These are phyloP conservation scores for Spondyliosoma cantharus DNA, from an alignment of 2,797 vertebrate genomes.

Conservation along the genomic window DNA sequence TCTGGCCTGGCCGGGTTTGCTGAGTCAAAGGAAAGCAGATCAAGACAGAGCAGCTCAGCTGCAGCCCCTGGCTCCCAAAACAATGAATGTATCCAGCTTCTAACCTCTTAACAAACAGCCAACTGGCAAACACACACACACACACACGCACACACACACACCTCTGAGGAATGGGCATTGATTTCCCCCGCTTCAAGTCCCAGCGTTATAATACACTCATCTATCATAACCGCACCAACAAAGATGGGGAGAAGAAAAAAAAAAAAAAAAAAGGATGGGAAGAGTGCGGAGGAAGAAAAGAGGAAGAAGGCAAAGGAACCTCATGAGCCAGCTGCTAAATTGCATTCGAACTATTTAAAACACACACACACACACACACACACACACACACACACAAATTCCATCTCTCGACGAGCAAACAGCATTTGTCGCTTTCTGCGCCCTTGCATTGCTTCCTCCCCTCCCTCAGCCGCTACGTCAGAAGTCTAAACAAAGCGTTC, in stretches of 20 bases:
- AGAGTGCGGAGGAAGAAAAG: conserved; percentile 28
- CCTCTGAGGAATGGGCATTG: conserved; percentile 72
- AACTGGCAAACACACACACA: conserved; percentile 52
- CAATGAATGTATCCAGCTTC: conserved; percentile 75
- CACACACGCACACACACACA: conserved; percentile 31
- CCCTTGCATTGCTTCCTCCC: conserved; percentile 4
- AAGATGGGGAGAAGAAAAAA: conserved; percentile 36
- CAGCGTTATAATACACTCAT: conserved; percentile 74
- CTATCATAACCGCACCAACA: conserved; percentile 75
- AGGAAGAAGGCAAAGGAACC: neutral
- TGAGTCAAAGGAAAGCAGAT: conserved; percentile 80
- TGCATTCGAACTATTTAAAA: conserved; percentile 61
- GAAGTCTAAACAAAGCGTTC: conserved; percentile 50
- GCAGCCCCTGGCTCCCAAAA: conserved; percentile 73
- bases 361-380: conserved; percentile 32
- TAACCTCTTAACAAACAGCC: conserved; percentile 72
- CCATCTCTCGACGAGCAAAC: conserved; percentile 59
- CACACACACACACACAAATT: conserved; percentile 48
- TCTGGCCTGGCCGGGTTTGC: conserved; percentile 65
- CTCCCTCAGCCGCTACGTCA: conserved; percentile 10
- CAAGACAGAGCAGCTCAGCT: conserved; percentile 70
- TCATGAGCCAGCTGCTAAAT: conserved; percentile 70
- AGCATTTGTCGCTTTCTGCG: conserved; percentile 51
- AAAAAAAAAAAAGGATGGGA: conserved; percentile 7
- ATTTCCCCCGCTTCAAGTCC: conserved; percentile 74